Evolutionary conservation across 2,888 invertebrate species (phyloP).

Genomic region (Sisyra nigra): DNA sequence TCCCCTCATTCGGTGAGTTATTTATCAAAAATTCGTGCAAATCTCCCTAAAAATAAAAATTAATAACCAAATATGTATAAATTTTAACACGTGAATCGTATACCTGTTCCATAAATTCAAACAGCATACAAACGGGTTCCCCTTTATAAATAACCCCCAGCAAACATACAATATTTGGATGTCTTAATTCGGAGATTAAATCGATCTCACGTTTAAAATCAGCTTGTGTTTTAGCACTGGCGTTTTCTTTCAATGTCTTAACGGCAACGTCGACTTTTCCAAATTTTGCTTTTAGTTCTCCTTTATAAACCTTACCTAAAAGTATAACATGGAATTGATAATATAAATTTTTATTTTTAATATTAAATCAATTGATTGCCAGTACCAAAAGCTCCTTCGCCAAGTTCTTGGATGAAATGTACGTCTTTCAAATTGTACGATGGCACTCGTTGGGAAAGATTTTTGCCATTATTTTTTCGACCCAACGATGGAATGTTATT

Average conservation of each 20-base stretch:
- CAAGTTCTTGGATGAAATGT: conserved; percentile 76
- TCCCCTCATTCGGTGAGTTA: conserved; percentile 74
- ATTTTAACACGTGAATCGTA: neutral
- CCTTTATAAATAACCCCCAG: conserved; percentile 81
- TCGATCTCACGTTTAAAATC: conserved; percentile 92
- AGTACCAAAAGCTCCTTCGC: conserved; percentile 89
- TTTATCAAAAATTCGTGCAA: conserved; percentile 88
- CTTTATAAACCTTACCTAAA: conserved; percentile 81
- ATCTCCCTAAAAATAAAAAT: conserved; percentile 51
- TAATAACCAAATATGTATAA: neutral
- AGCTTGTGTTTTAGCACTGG: conserved; percentile 75
- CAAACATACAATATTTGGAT: conserved; percentile 91
- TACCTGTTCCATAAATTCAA: conserved; percentile 85
- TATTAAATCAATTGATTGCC: neutral
- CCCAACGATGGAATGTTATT: conserved; percentile 29
- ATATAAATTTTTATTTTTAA: neutral
- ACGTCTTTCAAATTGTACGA: conserved; percentile 78
- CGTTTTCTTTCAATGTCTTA: conserved; percentile 87
- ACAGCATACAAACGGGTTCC: conserved; percentile 88
- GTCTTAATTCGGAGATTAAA: conserved; percentile 82
- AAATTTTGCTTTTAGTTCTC: conserved; percentile 57
- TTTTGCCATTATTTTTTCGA: conserved; percentile 20
- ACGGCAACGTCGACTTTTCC: conserved; percentile 74
- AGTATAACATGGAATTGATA: conserved; percentile 9
- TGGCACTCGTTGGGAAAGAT: conserved; percentile 41